A percentile compares a stretch with the other conserved stretches of the same genome.
Evolutionary conservation across 1,140 invertebrate genomes (phyloP).

Genomic region (Zaprionus kolodkinae): DNA sequence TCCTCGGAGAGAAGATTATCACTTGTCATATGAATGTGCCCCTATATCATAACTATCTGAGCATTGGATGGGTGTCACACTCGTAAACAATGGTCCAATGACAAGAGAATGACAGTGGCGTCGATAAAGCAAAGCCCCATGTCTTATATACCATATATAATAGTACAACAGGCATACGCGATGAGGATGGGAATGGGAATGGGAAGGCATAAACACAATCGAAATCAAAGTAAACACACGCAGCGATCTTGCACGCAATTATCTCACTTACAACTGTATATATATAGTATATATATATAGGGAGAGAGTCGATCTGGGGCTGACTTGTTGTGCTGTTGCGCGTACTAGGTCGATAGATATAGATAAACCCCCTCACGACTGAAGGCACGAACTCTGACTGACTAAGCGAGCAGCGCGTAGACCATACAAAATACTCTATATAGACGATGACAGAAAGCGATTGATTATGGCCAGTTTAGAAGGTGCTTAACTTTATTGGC

Average conservation of each 20-base stretch:
- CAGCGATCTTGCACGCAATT: conserved; percentile 37
- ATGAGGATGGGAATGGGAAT: neutral
- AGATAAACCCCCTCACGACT: conserved; percentile 32
- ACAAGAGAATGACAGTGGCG: conserved; percentile 68
- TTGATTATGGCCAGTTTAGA: conserved; percentile 51
- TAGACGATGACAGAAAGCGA: conserved; percentile 32
- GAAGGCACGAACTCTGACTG: conserved; percentile 18
- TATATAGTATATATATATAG: conserved; percentile 5
- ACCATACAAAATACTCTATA: neutral
- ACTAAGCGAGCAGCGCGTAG: neutral
- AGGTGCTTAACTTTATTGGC: conserved; percentile 59
- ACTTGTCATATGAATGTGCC: neutral
- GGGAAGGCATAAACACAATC: conserved; percentile 12
- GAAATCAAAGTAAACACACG: conserved; percentile 55
- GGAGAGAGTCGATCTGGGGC: neutral
- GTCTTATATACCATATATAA: conserved; percentile 32
- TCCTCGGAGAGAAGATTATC: neutral
- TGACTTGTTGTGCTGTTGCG: conserved; percentile 24
- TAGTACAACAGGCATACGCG: neutral
- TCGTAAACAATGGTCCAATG: conserved; percentile 69
- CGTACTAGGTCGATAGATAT: conserved; percentile 61
- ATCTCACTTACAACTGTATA: conserved; percentile 21
- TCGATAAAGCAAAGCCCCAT: conserved; percentile 61
- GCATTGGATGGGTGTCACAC: conserved; percentile 14
- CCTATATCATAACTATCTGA: conserved; percentile 20